Percentiles rank a stretch among this genome's conserved stretches.
Evolutionary conservation across 2,113 vertebrate species (phyloP).

Genomic region (Stigmatopora argus): DNA sequence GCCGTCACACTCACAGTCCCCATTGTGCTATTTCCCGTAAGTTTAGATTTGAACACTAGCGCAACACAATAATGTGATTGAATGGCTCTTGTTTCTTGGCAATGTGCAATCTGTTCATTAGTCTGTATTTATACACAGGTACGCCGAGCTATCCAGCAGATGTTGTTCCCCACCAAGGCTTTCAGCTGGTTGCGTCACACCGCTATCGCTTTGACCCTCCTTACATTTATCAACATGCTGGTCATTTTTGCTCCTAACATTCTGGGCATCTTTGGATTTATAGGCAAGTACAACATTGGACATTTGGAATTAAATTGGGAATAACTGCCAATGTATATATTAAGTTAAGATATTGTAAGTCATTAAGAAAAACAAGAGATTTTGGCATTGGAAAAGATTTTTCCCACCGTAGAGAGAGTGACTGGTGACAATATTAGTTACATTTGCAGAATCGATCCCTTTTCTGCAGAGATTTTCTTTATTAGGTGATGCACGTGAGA

Average conservation of each 20-base stretch:
- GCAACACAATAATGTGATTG: not conserved
- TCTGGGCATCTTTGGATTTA: slow-evolving; percentile 92
- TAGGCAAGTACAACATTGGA: slow-evolving; percentile 73
- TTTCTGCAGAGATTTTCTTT: too few species aligned
- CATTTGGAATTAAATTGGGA: too few species aligned
- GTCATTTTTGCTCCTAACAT: slow-evolving; percentile 98
- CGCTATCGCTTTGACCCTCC: slow-evolving; percentile 77
- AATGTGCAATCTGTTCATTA: not conserved
- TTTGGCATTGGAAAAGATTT: too few species aligned
- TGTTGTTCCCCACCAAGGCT: slow-evolving; percentile 84
- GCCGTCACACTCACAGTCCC: slow-evolving; percentile 95
- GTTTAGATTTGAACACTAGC: slow-evolving; percentile 24
- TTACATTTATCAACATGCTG: slow-evolving; percentile 86
- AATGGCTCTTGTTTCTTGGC: not conserved
- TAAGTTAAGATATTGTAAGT: too few species aligned
- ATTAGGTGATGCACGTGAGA: too few species aligned
- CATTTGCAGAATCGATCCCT: too few species aligned
- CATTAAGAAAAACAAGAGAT: too few species aligned
- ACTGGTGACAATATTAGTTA: too few species aligned
- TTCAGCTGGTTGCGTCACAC: slow-evolving; percentile 89
- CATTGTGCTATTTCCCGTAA: slow-evolving; percentile 94
- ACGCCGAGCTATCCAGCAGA: slow-evolving; percentile 90
- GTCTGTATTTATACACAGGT: slow-evolving; percentile 68
- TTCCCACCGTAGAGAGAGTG: too few species aligned
- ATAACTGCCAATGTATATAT: too few species aligned